These are phyloP conservation scores for Calosoma granatense DNA, from an alignment of 1,140 invertebrate species.

Conservation along the genomic window DNA sequence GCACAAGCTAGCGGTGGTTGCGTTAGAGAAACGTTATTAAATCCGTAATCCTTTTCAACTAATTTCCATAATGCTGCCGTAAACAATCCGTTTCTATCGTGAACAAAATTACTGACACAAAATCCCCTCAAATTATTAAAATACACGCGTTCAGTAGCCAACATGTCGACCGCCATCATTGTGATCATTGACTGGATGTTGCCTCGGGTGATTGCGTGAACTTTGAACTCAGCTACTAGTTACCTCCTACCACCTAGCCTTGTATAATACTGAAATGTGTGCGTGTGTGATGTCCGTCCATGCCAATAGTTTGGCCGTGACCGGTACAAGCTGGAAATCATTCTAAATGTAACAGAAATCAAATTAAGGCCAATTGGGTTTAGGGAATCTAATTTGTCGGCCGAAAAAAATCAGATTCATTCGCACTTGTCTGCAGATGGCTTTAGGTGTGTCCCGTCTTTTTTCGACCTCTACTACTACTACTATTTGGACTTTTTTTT, in stretches of 20 bases:
- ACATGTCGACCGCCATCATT: too few relatives aligned
- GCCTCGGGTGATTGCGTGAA: too few relatives aligned
- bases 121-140: background rate
- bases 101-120: background rate
- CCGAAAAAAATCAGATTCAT: slow-evolving; percentile 5
- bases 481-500: background rate
- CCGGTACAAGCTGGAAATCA: background rate
- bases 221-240: too few relatives aligned
- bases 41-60: background rate
- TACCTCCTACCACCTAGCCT: too few relatives aligned
- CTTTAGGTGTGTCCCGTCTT: background rate
- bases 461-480: background rate
- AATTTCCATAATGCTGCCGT: background rate
- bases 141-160: background rate
- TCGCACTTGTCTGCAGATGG: background rate
- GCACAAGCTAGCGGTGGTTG: background rate
- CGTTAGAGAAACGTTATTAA: background rate
- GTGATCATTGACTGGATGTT: too few relatives aligned
- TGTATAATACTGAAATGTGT: too few relatives aligned
- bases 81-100: background rate
- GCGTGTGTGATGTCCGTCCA: background rate
- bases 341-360: slow-evolving; percentile 1
- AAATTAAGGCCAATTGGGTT: slow-evolving; percentile 3
- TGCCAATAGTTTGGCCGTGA: background rate
- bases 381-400: background rate